Evolutionary conservation across 2,113 vertebrate genomes (phyloP).

Genomic region (Nicator chloris): DNA sequence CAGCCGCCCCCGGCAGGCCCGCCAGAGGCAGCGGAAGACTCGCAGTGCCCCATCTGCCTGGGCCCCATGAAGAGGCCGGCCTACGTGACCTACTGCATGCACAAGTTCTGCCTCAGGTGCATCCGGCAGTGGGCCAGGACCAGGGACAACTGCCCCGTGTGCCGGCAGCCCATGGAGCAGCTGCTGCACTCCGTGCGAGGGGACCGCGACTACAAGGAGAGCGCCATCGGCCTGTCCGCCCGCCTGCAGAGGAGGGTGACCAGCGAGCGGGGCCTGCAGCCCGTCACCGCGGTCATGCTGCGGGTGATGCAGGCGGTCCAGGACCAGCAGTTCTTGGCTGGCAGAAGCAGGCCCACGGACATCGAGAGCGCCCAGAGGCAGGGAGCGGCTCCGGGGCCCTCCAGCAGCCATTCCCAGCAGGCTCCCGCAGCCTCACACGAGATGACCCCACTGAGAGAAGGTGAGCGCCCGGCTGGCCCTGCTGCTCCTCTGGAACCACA

Average conservation of each 20-base stretch:
- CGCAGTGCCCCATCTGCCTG: not conserved
- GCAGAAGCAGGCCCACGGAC: accelerated
- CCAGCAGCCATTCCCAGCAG: accelerated
- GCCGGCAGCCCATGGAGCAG: not conserved
- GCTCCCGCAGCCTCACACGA: accelerated
- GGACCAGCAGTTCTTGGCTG: accelerated
- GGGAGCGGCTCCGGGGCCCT: not conserved
- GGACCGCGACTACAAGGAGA: not conserved
- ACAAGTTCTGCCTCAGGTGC: not conserved
- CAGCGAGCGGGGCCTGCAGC: accelerated
- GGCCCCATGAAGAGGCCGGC: too few relatives aligned
- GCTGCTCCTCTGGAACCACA: not conserved
- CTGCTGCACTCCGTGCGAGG: not conserved
- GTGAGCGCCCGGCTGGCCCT: accelerated
- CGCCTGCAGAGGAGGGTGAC: not conserved
- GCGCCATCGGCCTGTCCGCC: accelerated
- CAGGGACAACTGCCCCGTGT: not conserved
- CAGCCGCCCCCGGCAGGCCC: accelerated
- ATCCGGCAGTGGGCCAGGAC: not conserved
- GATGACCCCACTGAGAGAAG: not conserved
- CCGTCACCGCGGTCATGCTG: accelerated
- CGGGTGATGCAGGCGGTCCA: accelerated
- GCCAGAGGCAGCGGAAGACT: not conserved
- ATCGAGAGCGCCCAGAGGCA: accelerated
- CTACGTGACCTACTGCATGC: not conserved